A percentile compares a stretch with the other conserved stretches of the same genome.
Conservation (phyloP, 1,140 invertebrate genomes). For the Drosophila santomea region DNA sequence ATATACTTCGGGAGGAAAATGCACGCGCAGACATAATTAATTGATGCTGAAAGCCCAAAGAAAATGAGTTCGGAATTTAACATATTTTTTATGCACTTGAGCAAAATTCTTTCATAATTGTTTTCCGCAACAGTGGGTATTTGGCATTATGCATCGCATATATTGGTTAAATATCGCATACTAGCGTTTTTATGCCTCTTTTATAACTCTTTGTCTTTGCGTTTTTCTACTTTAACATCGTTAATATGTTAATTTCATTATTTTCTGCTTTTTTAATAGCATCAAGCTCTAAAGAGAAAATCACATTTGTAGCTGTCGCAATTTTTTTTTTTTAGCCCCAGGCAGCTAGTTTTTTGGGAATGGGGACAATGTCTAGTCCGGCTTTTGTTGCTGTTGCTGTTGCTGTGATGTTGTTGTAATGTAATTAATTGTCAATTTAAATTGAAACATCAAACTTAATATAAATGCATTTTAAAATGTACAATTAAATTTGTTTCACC, state of each 20-base stretch:
- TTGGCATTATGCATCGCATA: neutral
- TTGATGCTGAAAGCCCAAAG: neutral
- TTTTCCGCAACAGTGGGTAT: neutral
- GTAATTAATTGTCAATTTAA: constrained; percentile 79
- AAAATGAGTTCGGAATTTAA: neutral
- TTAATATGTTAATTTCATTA: constrained; percentile 49
- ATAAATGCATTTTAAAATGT: constrained; percentile 74
- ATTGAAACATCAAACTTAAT: constrained; percentile 81
- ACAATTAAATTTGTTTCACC: constrained; percentile 75
- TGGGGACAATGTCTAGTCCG: constrained; percentile 34
- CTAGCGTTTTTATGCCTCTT: neutral
- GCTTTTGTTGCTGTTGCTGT: constrained; percentile 28
- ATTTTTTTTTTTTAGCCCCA: constrained; percentile 10
- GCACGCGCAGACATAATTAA: neutral
- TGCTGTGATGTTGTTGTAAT: constrained; percentile 56
- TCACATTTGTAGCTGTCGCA: constrained; percentile 11
- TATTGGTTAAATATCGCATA: neutral
- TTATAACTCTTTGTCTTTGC: neutral
- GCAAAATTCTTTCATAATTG: neutral
- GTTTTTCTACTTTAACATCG: constrained; percentile 31
- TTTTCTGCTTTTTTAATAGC: constrained; percentile 35
- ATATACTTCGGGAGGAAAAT: neutral
- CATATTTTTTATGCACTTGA: neutral
- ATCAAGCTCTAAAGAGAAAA: constrained; percentile 50
- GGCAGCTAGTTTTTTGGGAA: constrained; percentile 31